Evolutionary conservation across 2,888 invertebrate species (phyloP).

Genomic region (Boloria euphrosyne): DNA sequence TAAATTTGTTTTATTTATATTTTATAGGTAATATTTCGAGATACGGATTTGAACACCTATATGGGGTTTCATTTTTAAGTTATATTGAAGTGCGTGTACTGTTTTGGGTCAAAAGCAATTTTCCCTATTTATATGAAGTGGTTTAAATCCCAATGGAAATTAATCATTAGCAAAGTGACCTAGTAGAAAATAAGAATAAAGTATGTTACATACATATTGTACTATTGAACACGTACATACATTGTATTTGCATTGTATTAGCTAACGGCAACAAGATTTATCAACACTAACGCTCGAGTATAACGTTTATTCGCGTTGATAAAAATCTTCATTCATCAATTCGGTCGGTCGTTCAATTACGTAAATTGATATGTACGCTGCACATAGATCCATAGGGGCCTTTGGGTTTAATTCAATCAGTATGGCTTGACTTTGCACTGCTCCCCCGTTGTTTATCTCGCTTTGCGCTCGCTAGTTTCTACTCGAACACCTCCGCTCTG

Average conservation of each 20-base stretch:
- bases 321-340: slow-evolving; percentile 36
- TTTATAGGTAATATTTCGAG: too few relatives aligned
- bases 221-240: too few relatives aligned
- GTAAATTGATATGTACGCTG: slow-evolving; percentile 75
- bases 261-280: neutral
- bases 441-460: slow-evolving; percentile 9
- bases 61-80: too few relatives aligned
- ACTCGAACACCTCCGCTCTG: slow-evolving; percentile 2
- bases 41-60: too few relatives aligned
- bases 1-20: too few relatives aligned
- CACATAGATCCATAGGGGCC: slow-evolving; percentile 71
- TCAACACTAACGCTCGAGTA: neutral
- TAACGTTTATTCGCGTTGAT: slow-evolving; percentile 19
- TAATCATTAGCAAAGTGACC: too few relatives aligned
- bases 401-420: slow-evolving; percentile 71
- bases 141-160: too few relatives aligned
- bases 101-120: too few relatives aligned
- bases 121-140: too few relatives aligned
- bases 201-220: too few relatives aligned
- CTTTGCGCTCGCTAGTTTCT: neutral
- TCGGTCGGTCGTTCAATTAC: slow-evolving; percentile 60
- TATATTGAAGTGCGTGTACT: too few relatives aligned
- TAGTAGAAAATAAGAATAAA: too few relatives aligned
- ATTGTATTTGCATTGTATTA: neutral
- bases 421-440: slow-evolving; percentile 14